Conservation (phyloP, 2,797 vertebrate genomes). For the Gorsachius magnificus region DNA sequence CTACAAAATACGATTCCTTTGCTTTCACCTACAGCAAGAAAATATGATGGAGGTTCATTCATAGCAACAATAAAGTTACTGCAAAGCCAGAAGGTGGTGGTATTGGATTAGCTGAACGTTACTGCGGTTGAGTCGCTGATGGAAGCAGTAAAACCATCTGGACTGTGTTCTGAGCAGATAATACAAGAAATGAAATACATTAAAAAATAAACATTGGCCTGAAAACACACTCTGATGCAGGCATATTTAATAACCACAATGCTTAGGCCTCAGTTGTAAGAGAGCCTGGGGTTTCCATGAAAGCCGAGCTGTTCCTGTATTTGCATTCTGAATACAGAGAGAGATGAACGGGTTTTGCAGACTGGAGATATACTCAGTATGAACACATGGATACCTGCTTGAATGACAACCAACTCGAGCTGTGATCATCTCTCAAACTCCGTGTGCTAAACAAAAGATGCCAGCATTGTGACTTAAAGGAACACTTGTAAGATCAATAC, state of each 20-base stretch:
- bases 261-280: neutral
- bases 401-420: neutral
- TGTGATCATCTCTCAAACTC: neutral
- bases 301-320: neutral
- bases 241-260: neutral
- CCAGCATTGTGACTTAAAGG: neutral
- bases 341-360: neutral
- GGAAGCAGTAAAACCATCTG: neutral
- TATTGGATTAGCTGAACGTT: slow-evolving; percentile 39
- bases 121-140: neutral
- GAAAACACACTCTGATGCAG: neutral
- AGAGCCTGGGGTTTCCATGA: neutral
- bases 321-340: neutral
- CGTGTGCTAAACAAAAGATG: neutral
- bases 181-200: neutral
- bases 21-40: neutral
- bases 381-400: neutral
- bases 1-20: neutral
- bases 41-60: neutral
- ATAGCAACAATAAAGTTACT: neutral
- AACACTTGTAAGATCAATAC: neutral
- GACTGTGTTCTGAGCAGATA: neutral
- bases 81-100: slow-evolving; percentile 54
- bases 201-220: neutral
- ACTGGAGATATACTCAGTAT: neutral